Evolutionary conservation across 2,888 invertebrate genomes (phyloP), one percentile per base, ranked within the genome.

Genomic region (Lithosia quadra): DNA sequence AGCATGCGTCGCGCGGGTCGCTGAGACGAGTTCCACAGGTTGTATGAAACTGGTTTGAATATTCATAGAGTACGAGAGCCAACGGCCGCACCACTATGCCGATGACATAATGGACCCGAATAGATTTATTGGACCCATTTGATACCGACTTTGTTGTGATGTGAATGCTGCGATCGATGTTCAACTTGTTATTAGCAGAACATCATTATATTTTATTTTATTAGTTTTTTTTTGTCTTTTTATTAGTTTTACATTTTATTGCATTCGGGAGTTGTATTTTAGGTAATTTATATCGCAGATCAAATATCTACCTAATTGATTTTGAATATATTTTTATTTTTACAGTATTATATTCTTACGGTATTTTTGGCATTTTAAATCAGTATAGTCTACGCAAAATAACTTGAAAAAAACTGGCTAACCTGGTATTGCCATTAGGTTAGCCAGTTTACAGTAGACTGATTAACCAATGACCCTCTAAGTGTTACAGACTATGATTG

Each of bases 61-160:
- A 91, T 91, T 89, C 89, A 90, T 89, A 89, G 87, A 86, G 88
- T 86, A 85, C 86, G 76, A 75, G 78, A 81, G 88, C 77, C 90
- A 89, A 88, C 85, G 91, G 80, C 90, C 90, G 85, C 85, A 77
- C 74, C 85, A 84, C 86, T 85, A 86, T 86, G 86, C 82, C 88
- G 89, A 90, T 92, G 93, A 93, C 92, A 92, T 92, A 91, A 92
- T 90, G 86, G 78, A 84, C 77, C 80, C 84, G 85, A 85, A 87
- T 85, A 87, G 90, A 91, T 91, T 90, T 90, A 91, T 90, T 82
- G 79, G 64, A 69, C 71, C 74, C 73, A 79, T 80, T 81, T 73
- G 76, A 78, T 82, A 79, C 81, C 77, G 81, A 84, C 81, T 77
- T 78, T 80, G 77, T 80, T 75, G 65, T 75, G 66, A 63, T 75